A percentile compares a stretch with the other conserved stretches of the same genome.
Conservation (phyloP, 2,113 vertebrate genomes). For the Sarotherodon lohbergeri region DNA sequence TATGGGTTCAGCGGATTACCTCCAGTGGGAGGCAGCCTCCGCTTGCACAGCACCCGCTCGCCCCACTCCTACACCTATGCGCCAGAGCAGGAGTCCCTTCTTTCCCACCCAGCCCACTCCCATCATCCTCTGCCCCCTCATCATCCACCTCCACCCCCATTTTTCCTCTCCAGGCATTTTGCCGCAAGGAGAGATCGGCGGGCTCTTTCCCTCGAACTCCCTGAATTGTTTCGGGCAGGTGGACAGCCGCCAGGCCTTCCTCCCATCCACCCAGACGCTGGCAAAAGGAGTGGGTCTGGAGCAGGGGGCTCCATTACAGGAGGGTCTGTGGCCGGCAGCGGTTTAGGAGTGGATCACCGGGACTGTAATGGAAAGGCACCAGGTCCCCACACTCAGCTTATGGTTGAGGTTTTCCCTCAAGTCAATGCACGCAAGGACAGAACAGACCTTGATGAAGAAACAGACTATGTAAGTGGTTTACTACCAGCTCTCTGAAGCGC, state of each 20-base stretch:
- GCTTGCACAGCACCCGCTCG: constrained; percentile 66
- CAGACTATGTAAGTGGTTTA: constrained; percentile 84
- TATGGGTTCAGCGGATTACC: constrained; percentile 45
- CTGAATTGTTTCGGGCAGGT: constrained; percentile 75
- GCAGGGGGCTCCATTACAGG: constrained; percentile 23
- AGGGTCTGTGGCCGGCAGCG: constrained; percentile 29
- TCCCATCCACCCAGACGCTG: constrained; percentile 9
- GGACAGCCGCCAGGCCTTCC: constrained; percentile 3
- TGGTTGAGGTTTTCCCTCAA: constrained; percentile 86
- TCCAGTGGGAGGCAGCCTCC: constrained; percentile 68
- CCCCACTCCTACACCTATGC: constrained; percentile 69
- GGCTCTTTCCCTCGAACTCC: constrained; percentile 85
- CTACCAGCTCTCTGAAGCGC: neutral
- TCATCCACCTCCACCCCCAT: constrained; percentile 55
- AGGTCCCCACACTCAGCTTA: constrained; percentile 62
- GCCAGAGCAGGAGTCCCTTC: constrained; percentile 84
- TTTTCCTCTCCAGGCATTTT: constrained; percentile 46
- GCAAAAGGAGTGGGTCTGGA: constrained; percentile 63
- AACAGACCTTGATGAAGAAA: constrained; percentile 85
- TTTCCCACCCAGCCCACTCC: constrained; percentile 62
- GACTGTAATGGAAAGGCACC: constrained; percentile 89
- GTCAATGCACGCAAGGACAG: constrained; percentile 82
- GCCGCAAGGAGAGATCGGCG: constrained; percentile 67
- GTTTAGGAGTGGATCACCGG: constrained; percentile 68
- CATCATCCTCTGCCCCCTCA: constrained; percentile 34